Evolutionary conservation across 2,888 invertebrate species (phyloP), one percentile per base, ranked within the genome.

Genomic region (Lepetodrilus schrolli): DNA sequence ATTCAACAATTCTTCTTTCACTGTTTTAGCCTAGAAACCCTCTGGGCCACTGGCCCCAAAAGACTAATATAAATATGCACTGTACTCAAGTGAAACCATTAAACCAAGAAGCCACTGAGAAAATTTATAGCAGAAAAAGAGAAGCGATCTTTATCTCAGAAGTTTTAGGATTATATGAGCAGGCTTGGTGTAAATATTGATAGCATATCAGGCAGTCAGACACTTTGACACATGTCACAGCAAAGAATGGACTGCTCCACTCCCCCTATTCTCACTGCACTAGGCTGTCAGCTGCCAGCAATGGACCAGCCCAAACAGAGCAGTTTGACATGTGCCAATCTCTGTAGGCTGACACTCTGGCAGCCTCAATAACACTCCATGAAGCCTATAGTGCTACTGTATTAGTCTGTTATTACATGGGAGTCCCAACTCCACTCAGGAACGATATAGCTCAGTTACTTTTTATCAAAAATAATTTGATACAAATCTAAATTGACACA

Each of bases 181-280:
- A 30, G 17, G 58, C 30, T 17, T 58, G 58, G 30, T 58, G 58
- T 58, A 58, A 58, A 58, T 58, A 58, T 58, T 58, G 58, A 58
- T 58, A 58, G 30, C 58, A 58, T 58, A 58, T 58, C 58, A 30
- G 30, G 30, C 23, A 58, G 30, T 17, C 58, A 58, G 58, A 5
- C 58, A 34, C 58, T 58, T 58, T 58, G 58, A 58, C 58, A 58
- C 58, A 58, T 58, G 58, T 58, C 58, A 58, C 58, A 58, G 58
- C 58, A 58, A 10, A 58, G 10, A 58, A 58, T 58, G 17, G 30
- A 58, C 58, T 58, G 30, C 2, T 17, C 58, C 58, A 58, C 58
- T 58, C 58, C 58, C 2, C 34, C 58, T 34, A 58, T 34, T 58
- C 58, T 34, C 58, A 58, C 58, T 26, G 58, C 58, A 13, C 17